Conservation (phyloP, 2,888 invertebrate genomes). For the Synanthedon vespiformis region DNA sequence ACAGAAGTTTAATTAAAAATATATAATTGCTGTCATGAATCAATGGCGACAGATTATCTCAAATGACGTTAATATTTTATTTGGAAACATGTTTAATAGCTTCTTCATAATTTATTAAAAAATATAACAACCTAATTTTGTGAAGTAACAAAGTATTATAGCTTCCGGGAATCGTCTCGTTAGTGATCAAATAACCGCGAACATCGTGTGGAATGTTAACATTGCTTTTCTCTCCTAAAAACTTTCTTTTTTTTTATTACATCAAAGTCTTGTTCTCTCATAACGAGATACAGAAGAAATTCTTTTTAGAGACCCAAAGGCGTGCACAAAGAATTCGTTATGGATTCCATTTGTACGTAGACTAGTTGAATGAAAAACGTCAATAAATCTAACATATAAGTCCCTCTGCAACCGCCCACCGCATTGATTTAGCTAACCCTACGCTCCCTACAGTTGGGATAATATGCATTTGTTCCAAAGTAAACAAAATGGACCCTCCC, state of each 20-base stretch:
- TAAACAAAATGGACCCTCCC: conserved; percentile 46
- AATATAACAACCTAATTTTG: conserved; percentile 41
- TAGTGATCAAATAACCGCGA: conserved; percentile 50
- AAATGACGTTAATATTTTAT: no score
- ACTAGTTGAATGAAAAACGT: conserved; percentile 14
- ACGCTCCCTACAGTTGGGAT: conserved; percentile 34
- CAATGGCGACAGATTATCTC: no score
- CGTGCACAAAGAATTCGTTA: conserved; percentile 16
- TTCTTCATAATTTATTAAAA: conserved; percentile 30
- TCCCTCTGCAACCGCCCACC: conserved; percentile 44
- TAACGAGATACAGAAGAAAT: conserved; percentile 34
- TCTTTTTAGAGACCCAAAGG: conserved; percentile 18
- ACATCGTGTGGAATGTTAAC: conserved; percentile 46
- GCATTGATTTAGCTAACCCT: conserved; percentile 51
- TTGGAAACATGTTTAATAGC: conserved; percentile 24
- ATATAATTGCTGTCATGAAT: no score
- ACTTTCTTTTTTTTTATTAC: conserved; percentile 35
- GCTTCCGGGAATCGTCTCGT: conserved; percentile 53
- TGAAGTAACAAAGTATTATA: conserved; percentile 45
- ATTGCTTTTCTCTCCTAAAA: conserved; percentile 35
- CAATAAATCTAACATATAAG: conserved; percentile 37
- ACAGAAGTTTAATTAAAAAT: no score
- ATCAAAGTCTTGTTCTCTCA: conserved; percentile 38
- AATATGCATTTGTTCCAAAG: conserved; percentile 39
- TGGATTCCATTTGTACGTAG: conserved; percentile 11